Base-by-base conservation (phyloP, 2,113 vertebrate species). In the Arothron firmamentum region DNA sequence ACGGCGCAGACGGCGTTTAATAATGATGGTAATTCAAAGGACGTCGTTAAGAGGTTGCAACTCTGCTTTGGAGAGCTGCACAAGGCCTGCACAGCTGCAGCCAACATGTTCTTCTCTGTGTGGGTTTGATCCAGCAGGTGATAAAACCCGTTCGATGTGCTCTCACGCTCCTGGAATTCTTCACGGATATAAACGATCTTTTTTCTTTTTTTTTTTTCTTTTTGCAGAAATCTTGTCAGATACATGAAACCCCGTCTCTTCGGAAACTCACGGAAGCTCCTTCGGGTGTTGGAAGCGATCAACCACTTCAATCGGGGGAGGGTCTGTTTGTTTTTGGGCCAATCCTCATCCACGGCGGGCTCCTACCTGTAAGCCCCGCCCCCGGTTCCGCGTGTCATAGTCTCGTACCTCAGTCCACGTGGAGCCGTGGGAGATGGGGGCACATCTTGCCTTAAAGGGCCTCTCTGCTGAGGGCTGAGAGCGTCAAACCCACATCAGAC, bases 391-490 rank as follows among this genome's bases (percentile, higher is more conserved):
- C 86, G 80, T 85, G 78, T 88, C 84, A 92, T 89, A 5, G 89
- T 95, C 25, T 82, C 91, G 20, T 94, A 97, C 23, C 91, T 89
- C 4, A 90, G 88, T 7, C 87, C 89, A 49, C 93, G 89, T 11
- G 91, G 85, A 47, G 92, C 91, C 15, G 94, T 92, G 8, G 96
- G 96, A 2, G 95, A 98, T 2, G 97, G 97, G 0, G 97, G 97
- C 19, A 99, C 94, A 0, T 98, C 97, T 83, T 98, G 97, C 12
- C 96, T 90, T 65, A 95, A 78, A 9, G 96, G 95, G 62, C 95
- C 95, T 84, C 95, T 95, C 57, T 94, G 93, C 75, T 94, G 87
- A n/a, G 87, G 67, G 68, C 85, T 88, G 9, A 5, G 1, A 46
- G 38, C 18, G 63, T 15, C 63, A 62, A 52, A 67, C 14, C 50